Evolutionary conservation across 2,888 invertebrate species (phyloP), one percentile per base, ranked within the genome.

Genomic region (Chironomus riparius): DNA sequence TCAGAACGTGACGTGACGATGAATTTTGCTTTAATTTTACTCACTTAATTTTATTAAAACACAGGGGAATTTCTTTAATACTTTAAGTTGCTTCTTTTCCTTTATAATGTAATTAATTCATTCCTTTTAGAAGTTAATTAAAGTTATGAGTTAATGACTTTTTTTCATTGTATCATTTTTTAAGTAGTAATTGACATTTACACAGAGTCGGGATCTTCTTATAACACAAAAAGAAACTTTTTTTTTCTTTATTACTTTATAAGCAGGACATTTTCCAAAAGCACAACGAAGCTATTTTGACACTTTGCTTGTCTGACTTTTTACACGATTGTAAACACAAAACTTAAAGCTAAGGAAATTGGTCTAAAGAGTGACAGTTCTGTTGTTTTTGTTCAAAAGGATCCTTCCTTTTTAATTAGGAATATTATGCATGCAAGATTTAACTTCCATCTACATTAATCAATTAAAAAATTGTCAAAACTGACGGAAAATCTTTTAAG

Each of bases 101-200:
- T 56, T 56, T 56, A 18, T 15, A 15, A 56, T 56, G 56, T 18
- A 56, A 50, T 50, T 50, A n/a, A 18, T 56, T 56, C 18, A 18
- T 56, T 18, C 2, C 15, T 56, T 56, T 2, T 15, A 18, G 15
- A 18, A 56, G 18, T 18, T 18, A 18, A 18, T 56, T 18, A 56
- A 56, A 18, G n/a, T 56, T 56, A 56, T 56, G 56, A 56, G 18
- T 7, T 56, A 56, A 56, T 50, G n/a, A 50, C 50, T 50, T 56
- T 56, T 56, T 6, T 18, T 56, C 7, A 15, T 56, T 56, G 15
- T 15, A 18, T 56, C 18, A 15, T 56, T 15, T 6, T 15, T 50
- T 21, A 28, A 15, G 15, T 70, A 22, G 24, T 72, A 72, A 72
- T 72, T 72, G 72, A 72, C 72, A 72, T 72, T 50, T 72, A 72